phyloP scores from a whole-genome alignment of 2,888 invertebrate species.

The Chirona hameri region DNA sequence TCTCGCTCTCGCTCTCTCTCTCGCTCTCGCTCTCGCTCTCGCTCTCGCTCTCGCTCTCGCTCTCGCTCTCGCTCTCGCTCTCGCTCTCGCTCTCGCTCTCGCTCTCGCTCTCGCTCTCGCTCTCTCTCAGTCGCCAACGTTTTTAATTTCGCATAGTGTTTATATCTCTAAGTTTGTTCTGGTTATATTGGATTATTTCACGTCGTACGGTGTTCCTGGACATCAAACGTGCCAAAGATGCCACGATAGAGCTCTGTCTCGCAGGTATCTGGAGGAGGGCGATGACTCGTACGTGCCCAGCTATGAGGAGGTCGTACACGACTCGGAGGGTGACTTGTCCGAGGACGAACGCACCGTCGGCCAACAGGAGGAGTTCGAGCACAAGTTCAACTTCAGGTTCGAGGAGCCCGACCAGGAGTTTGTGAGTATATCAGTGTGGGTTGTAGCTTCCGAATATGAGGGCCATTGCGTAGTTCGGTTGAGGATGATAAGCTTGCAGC shows the following conservation, averaged over 20 bases:
- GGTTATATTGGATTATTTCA: background rate
- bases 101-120: too few relatives aligned
- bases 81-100: too few relatives aligned
- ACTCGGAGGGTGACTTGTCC: slow-evolving; percentile 58
- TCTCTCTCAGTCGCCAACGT: background rate
- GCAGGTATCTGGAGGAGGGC: slow-evolving; percentile 53
- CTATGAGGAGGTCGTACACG: slow-evolving; percentile 64
- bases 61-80: too few relatives aligned
- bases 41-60: too few relatives aligned
- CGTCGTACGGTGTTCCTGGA: background rate
- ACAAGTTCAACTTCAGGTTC: slow-evolving; percentile 92
- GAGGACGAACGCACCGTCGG: slow-evolving; percentile 76
- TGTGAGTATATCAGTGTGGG: slow-evolving; percentile 51
- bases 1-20: too few relatives aligned
- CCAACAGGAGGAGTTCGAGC: slow-evolving; percentile 84
- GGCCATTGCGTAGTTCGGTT: too few relatives aligned
- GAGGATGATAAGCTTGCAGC: too few relatives aligned
- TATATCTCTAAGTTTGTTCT: background rate
- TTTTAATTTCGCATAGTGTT: background rate
- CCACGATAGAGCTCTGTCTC: slow-evolving; percentile 14
- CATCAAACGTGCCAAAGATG: background rate
- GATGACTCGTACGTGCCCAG: slow-evolving; percentile 55
- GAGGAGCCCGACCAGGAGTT: slow-evolving; percentile 94
- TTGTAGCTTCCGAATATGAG: background rate
- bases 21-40: too few relatives aligned